Conservation (phyloP, 2,888 invertebrate genomes). For the Epirrhoe tristata region DNA sequence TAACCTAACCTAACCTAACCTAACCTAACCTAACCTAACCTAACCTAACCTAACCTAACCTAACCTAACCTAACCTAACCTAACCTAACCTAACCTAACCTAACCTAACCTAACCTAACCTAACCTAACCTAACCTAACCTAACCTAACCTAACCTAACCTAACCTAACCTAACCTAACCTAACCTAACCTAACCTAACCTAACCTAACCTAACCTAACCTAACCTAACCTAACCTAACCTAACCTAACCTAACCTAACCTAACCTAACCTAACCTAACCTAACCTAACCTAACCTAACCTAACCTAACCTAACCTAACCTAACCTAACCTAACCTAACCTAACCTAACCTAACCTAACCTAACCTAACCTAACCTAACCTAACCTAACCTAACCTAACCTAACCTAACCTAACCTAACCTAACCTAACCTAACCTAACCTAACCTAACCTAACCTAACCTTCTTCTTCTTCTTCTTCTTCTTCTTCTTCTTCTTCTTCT, state of each 20-base stretch:
- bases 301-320: not conserved
- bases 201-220: constrained; percentile 14
- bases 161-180: constrained; percentile 13
- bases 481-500: too few species aligned
- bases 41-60: constrained; percentile 1
- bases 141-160: constrained; percentile 7
- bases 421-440: too few species aligned
- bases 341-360: too few species aligned
- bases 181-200: constrained; percentile 13
- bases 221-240: constrained; percentile 14
- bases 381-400: too few species aligned
- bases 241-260: constrained; percentile 1
- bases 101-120: constrained; percentile 1
- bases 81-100: constrained; percentile 1
- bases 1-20: too few species aligned
- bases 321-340: too few species aligned
- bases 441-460: too few species aligned
- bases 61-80: constrained; percentile 1
- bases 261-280: constrained; percentile 1
- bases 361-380: too few species aligned
- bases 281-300: constrained; percentile 1
- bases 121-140: constrained; percentile 1
- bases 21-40: constrained; percentile 1
- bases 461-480: constrained; percentile 5
- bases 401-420: too few species aligned